Evolutionary conservation across 2,888 invertebrate species (phyloP).

Genomic region (Eumerus sabulonum): DNA sequence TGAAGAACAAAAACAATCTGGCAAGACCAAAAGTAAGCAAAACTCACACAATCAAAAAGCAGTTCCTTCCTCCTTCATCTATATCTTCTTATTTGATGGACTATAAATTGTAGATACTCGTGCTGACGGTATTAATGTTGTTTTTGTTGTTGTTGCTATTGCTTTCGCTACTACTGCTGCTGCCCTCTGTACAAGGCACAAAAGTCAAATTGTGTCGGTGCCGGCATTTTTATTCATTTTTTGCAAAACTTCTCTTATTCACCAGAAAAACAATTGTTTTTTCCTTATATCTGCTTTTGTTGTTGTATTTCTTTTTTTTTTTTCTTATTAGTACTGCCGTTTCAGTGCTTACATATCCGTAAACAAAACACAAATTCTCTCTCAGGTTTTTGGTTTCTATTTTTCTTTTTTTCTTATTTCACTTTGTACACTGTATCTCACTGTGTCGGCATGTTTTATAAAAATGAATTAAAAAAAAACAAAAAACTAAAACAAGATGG

Average conservation of each 20-base stretch:
- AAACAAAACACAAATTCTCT: constrained; percentile 66
- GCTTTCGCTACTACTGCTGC: background rate
- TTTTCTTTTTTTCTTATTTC: constrained; percentile 55
- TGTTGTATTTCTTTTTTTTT: constrained; percentile 29
- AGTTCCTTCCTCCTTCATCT: too few species aligned
- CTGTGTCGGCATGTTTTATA: constrained; percentile 46
- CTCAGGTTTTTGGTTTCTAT: constrained; percentile 56
- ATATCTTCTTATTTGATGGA: too few species aligned
- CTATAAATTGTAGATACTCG: too few species aligned
- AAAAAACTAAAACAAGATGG: constrained; percentile 3
- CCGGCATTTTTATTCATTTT: constrained; percentile 62
- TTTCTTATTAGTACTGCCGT: constrained; percentile 14
- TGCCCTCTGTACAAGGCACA: constrained; percentile 45
- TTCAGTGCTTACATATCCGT: constrained; percentile 66
- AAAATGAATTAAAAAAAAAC: constrained; percentile 31
- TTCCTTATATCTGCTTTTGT: constrained; percentile 36
- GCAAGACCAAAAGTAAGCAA: constrained; percentile 21
- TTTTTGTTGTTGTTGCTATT: too few species aligned
- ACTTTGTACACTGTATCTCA: constrained; percentile 33
- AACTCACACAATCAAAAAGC: constrained; percentile 43
- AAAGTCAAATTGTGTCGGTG: constrained; percentile 51
- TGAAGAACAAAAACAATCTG: constrained; percentile 16
- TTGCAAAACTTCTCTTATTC: constrained; percentile 14
- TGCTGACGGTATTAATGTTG: too few species aligned
- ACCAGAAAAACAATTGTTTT: constrained; percentile 38